phyloP scores from a whole-genome alignment of 2,113 vertebrate genomes.

The Pitta sordida region DNA sequence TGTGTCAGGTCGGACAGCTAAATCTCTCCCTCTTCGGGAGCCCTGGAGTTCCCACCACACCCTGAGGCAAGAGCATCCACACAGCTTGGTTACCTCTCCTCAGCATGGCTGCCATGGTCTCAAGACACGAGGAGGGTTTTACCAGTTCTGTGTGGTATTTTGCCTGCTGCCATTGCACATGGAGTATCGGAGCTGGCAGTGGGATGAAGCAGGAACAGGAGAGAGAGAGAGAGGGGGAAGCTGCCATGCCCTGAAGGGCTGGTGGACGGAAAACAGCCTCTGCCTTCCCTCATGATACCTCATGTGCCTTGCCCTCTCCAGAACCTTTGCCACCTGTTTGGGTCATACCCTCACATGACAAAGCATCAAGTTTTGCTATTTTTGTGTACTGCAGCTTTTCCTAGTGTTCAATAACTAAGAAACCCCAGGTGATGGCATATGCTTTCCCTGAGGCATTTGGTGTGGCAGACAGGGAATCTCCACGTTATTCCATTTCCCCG shows the following conservation, averaged over 20 bases:
- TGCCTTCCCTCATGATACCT: rapidly evolving
- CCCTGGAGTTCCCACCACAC: background rate
- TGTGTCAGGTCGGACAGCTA: too few relatives aligned
- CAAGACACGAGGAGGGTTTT: background rate
- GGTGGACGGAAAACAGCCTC: rapidly evolving
- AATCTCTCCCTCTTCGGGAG: background rate
- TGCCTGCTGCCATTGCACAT: rapidly evolving
- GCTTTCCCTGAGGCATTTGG: background rate
- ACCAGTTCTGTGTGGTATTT: background rate
- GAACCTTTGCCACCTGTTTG: background rate
- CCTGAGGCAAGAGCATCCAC: background rate
- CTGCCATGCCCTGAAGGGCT: rapidly evolving
- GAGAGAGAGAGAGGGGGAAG: background rate
- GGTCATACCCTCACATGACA: rapidly evolving
- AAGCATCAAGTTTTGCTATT: background rate
- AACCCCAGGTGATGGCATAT: background rate
- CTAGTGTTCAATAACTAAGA: background rate
- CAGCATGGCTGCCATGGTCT: background rate
- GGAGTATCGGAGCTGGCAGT: background rate
- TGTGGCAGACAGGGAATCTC: background rate
- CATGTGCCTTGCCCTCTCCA: rapidly evolving
- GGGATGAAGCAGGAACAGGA: background rate
- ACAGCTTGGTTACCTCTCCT: rapidly evolving
- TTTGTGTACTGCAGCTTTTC: background rate
- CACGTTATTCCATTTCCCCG: rapidly evolving